Evolutionary conservation across 1,140 invertebrate species (phyloP).

Genomic region (Cotesia glomerata): DNA sequence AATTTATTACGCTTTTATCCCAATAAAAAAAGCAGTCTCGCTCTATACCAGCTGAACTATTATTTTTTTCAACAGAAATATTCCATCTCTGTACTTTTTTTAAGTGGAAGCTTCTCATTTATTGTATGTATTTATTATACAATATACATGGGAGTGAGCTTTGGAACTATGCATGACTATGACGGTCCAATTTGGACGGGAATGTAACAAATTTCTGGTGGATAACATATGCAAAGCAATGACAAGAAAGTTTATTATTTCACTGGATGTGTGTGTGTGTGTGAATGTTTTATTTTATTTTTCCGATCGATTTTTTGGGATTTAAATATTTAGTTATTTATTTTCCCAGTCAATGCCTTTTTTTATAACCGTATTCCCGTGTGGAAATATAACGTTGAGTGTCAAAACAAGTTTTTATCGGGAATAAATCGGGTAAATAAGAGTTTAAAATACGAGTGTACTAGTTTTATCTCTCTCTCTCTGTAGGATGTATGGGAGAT

Average conservation of each 20-base stretch:
- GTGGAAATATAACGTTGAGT: not conserved
- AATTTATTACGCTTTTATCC: not conserved
- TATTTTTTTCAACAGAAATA: not conserved
- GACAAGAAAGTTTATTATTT: slow-evolving; percentile 16
- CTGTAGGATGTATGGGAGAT: not conserved
- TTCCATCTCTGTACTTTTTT: not conserved
- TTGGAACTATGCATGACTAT: slow-evolving; percentile 21
- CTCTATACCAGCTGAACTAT: no score
- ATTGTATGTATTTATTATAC: not conserved
- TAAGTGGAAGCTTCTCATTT: slow-evolving; percentile 9
- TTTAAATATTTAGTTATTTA: not conserved
- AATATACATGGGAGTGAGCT: slow-evolving; percentile 23
- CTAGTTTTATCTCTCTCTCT: slow-evolving; percentile 11
- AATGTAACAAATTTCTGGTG: slow-evolving; percentile 20
- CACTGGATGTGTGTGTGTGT: not conserved
- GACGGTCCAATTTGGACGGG: slow-evolving; percentile 11
- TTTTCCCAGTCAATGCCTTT: not conserved
- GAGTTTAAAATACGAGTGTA: slow-evolving; percentile 23
- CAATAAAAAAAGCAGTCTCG: no score
- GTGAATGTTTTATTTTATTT: slow-evolving; percentile 8
- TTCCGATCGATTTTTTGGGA: not conserved
- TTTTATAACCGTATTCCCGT: not conserved
- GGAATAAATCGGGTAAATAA: slow-evolving; percentile 24
- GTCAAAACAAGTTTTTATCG: slow-evolving; percentile 30
- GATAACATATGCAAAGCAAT: not conserved